Conservation (phyloP, 2,797 vertebrate genomes). For the Acridotheres tristis region DNA sequence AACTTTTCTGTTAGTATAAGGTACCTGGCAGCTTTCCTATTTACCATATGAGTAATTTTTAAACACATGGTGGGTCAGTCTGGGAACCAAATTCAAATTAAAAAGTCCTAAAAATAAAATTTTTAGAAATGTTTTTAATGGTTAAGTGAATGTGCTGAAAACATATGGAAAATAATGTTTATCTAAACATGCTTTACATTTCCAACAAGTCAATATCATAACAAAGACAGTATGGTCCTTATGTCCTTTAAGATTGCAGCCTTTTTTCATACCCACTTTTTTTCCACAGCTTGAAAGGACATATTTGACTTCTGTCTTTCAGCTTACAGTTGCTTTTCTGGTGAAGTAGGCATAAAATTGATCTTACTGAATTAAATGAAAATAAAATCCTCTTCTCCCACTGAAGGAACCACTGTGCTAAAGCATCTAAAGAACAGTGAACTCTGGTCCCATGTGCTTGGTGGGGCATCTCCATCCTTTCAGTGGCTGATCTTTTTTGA, state of each 20-base stretch:
- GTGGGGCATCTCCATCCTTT: not conserved
- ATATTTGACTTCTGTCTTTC: not conserved
- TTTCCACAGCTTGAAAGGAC: not conserved
- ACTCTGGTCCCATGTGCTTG: not conserved
- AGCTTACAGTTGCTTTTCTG: not conserved
- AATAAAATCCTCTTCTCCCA: not conserved
- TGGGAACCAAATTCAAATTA: slow-evolving; percentile 25
- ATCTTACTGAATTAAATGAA: not conserved
- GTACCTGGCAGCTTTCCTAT: slow-evolving; percentile 15
- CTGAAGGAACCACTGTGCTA: not conserved
- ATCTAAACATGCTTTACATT: not conserved
- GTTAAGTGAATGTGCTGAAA: not conserved
- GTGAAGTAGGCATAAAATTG: not conserved
- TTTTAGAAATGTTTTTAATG: not conserved
- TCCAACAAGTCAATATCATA: not conserved
- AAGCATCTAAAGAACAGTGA: not conserved
- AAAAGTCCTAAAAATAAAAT: not conserved
- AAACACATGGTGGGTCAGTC: slow-evolving; percentile 37
- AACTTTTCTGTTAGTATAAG: not conserved
- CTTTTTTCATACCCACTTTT: not conserved
- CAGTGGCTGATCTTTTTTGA: not conserved
- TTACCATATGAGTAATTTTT: slow-evolving; percentile 23
- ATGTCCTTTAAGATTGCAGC: not conserved
- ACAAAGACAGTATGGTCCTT: not conserved
- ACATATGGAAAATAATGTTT: not conserved